phyloP scores from a whole-genome alignment of 2,797 vertebrate genomes.

The Thripadectes ignobilis region DNA sequence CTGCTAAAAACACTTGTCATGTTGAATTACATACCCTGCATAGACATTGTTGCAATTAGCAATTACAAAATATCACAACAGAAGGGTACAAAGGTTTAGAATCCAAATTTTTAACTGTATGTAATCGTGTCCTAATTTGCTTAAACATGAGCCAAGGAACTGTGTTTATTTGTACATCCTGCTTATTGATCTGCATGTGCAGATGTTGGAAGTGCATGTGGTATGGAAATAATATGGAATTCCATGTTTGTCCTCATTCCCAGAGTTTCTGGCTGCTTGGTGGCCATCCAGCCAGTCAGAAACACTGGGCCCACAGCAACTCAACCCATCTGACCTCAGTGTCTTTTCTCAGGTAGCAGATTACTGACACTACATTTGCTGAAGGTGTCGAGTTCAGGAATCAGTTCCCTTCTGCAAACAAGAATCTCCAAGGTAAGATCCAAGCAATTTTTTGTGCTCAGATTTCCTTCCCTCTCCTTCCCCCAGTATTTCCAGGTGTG shows the following conservation, averaged over 20 bases:
- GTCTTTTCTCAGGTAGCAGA: neutral
- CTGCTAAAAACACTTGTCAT: conserved; percentile 49
- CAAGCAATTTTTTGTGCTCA: neutral
- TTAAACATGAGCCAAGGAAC: neutral
- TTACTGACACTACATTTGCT: neutral
- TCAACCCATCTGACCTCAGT: neutral
- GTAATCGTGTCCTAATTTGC: neutral
- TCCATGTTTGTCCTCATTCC: neutral
- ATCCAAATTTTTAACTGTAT: conserved; percentile 15
- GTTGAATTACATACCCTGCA: conserved; percentile 29
- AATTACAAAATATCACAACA: conserved; percentile 52
- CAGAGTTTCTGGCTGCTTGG: neutral
- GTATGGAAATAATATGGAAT: neutral
- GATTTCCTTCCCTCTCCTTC: neutral
- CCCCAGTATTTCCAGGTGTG: neutral
- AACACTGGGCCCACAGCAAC: neutral
- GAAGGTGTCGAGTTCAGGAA: neutral
- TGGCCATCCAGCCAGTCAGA: neutral
- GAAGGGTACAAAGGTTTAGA: conserved; percentile 29
- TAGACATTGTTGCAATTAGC: conserved; percentile 41
- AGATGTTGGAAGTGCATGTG: neutral
- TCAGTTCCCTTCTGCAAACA: neutral
- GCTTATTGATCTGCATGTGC: neutral
- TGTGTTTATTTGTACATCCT: neutral
- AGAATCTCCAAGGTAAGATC: neutral